Evolutionary conservation across 1,140 invertebrate genomes (phyloP).

Genomic region (Maconellicoccus hirsutus): DNA sequence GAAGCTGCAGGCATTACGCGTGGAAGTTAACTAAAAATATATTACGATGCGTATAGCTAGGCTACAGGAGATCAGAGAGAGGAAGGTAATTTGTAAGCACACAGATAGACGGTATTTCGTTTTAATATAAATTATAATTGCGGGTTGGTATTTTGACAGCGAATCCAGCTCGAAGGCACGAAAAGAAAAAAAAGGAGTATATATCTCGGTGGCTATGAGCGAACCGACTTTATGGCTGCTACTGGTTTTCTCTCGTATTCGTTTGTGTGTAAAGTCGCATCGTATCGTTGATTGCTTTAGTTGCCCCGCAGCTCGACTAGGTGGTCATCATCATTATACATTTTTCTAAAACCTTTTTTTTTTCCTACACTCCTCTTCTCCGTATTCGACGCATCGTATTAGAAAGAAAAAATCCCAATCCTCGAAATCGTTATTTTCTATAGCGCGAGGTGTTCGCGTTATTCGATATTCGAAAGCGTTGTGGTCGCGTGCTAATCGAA

Average conservation of each 20-base stretch:
- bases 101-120: not conserved
- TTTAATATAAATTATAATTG: conserved; percentile 10
- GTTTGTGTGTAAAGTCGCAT: not conserved
- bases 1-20: not conserved
- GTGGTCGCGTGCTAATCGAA: no score
- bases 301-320: not conserved
- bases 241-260: conserved; percentile 8
- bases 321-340: not conserved
- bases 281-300: not conserved
- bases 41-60: not conserved
- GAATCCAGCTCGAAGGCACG: not conserved
- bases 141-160: not conserved
- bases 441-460: no score
- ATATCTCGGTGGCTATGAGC: not conserved
- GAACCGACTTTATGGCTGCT: conserved; percentile 7
- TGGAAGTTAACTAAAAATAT: not conserved
- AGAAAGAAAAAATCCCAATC: no score
- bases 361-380: not conserved
- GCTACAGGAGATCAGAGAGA: not conserved
- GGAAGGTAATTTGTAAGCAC: not conserved
- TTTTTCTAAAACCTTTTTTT: not conserved
- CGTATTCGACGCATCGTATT: no score
- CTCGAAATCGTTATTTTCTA: not conserved
- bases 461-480: no score
- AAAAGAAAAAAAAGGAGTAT: not conserved